phyloP scores from a whole-genome alignment of 2,888 invertebrate species.

The Siphlonurus alternatus region DNA sequence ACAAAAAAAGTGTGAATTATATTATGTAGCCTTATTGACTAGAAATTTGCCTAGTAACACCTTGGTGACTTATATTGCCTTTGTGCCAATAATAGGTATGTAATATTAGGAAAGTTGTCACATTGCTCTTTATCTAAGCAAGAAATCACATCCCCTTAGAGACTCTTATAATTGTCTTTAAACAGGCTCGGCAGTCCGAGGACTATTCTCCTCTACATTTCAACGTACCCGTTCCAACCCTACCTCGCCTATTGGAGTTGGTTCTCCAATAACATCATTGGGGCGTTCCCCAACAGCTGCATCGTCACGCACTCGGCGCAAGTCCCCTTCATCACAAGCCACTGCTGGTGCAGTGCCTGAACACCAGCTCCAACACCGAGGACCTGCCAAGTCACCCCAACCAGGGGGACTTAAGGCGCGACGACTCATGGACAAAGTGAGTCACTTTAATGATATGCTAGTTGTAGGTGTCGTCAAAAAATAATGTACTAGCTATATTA shows the following conservation, averaged over 20 bases:
- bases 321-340: slow-evolving; percentile 3
- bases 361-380: slow-evolving; percentile 1
- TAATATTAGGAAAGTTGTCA: too few species aligned
- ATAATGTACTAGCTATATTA: too few species aligned
- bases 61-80: too few species aligned
- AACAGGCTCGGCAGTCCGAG: slow-evolving; percentile 7
- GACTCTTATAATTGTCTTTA: too few species aligned
- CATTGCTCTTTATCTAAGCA: too few species aligned
- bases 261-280: not conserved
- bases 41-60: too few species aligned
- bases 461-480: too few species aligned
- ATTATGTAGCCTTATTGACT: too few species aligned
- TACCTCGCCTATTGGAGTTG: slow-evolving; percentile 2
- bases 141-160: too few species aligned
- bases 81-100: too few species aligned
- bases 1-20: too few species aligned
- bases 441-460: too few species aligned
- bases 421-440: not conserved
- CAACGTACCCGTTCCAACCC: slow-evolving; percentile 1
- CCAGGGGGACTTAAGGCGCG: slow-evolving; percentile 4
- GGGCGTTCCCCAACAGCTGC: slow-evolving; percentile 1
- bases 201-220: slow-evolving; percentile 6
- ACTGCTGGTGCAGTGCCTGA: slow-evolving; percentile 1
- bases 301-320: slow-evolving; percentile 1
- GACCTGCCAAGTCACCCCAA: not conserved